These are phyloP conservation scores for Pholis gunnellus DNA, from an alignment of 2,113 vertebrate species.

Conservation along the genomic window DNA sequence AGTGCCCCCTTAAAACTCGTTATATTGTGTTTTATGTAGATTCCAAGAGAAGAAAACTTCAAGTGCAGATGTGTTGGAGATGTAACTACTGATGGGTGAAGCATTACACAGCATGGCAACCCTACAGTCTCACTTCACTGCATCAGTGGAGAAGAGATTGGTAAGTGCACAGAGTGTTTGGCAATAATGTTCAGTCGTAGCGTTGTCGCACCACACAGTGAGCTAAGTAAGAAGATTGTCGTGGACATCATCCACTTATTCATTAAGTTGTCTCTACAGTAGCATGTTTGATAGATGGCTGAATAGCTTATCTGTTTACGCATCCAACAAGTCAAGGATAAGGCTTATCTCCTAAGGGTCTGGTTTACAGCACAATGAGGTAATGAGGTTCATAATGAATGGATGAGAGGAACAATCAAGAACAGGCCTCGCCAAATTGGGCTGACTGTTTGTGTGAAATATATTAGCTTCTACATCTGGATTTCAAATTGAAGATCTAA, in stretches of 20 bases:
- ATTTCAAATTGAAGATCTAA: constrained; percentile 59
- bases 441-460: constrained; percentile 44
- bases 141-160: constrained; percentile 36
- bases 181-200: background rate
- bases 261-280: constrained; percentile 20
- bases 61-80: background rate
- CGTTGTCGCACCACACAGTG: background rate
- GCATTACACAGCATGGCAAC: constrained; percentile 22
- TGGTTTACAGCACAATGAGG: constrained; percentile 64
- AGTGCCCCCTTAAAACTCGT: background rate
- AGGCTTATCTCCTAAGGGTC: constrained; percentile 67
- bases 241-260: background rate
- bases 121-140: constrained; percentile 24
- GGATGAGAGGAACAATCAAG: constrained; percentile 62
- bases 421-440: constrained; percentile 54
- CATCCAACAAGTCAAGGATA: constrained; percentile 61
- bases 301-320: constrained; percentile 68
- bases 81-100: constrained; percentile 11
- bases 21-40: background rate
- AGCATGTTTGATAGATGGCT: constrained; percentile 50
- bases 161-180: constrained; percentile 15
- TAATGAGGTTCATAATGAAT: constrained; percentile 74
- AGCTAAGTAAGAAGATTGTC: constrained; percentile 12
- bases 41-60: background rate
- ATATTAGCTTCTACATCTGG: constrained; percentile 62